Evolutionary conservation across 2,888 invertebrate species (phyloP), one percentile per base, ranked within the genome.

Genomic region (Cosmia pyralina): DNA sequence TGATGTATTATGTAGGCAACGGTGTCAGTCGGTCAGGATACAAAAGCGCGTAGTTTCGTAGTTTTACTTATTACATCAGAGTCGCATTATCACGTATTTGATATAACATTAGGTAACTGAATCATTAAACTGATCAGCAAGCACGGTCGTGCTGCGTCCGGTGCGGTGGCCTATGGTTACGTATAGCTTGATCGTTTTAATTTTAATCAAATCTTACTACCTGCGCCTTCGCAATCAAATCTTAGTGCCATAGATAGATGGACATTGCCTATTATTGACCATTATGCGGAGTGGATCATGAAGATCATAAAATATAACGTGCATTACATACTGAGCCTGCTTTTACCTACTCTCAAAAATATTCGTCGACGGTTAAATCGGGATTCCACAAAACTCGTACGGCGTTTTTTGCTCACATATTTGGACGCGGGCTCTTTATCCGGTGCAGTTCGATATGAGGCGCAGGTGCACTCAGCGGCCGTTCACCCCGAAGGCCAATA

Each of bases 391-490:
- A 87, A 91, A 92, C 92, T 89, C 75, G 90, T 91, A 89, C 87
- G 86, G 85, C 75, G 77, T 83, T 91, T 93, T 95, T 93, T 92
- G 90, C 86, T 89, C 90, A 92, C 92, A 93, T 93, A 92, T 95
- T 95, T 90, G 93, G 93, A 87, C 88, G 89, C 84, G 85, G 84
- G 85, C 78, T 87, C 80, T 89, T 90, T 88, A 90, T 90, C 88
- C 89, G 88, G 81, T 86, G 87, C 88, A 88, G 84, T 87, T 86
- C 88, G 83, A 86, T 88, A 86, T 88, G 86, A 85, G 84, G 65
- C 89, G 93, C 95, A 95, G 95, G 95, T 95, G 95, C 94, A 92
- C 85, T 84, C 84, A 64, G 72, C 90, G 94, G 93, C 84, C 95
- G 88, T 95, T 95, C 91, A 95, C 93, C 95, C 87, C 88, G 83